These are phyloP conservation scores for Tragopan temminckii DNA, from an alignment of 2,797 vertebrate genomes.

Conservation along the genomic window DNA sequence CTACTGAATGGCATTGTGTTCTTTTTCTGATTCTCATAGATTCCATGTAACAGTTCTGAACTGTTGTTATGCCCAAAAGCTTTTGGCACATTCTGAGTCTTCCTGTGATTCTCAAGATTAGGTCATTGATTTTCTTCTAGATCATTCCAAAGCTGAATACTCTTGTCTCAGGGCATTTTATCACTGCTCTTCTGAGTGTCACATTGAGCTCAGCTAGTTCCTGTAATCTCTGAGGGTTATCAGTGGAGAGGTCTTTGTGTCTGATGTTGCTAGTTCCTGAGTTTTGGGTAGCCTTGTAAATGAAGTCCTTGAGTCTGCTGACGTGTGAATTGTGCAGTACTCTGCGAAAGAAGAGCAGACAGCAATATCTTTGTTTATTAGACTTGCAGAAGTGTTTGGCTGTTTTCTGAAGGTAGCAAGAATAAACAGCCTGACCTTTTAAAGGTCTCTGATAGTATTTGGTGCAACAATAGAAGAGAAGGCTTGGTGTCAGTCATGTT, in stretches of 20 bases:
- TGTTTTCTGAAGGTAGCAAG: background rate
- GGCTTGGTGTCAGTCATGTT: background rate
- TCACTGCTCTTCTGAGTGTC: background rate
- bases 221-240: slow-evolving; percentile 15
- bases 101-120: background rate
- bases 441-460: background rate
- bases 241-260: background rate
- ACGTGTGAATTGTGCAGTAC: background rate
- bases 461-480: background rate
- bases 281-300: background rate
- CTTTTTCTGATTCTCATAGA: background rate
- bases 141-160: background rate
- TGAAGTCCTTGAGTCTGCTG: slow-evolving; percentile 37
- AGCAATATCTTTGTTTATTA: slow-evolving; percentile 12
- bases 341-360: background rate
- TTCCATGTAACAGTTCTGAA: background rate
- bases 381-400: background rate
- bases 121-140: background rate
- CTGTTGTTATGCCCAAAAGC: background rate
- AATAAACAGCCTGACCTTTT: background rate
- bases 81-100: background rate
- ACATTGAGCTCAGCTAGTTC: background rate
- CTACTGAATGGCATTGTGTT: background rate
- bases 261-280: background rate
- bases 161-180: background rate